Evolutionary conservation across 2,888 invertebrate genomes (phyloP).

Genomic region (Eupsilia transversa): DNA sequence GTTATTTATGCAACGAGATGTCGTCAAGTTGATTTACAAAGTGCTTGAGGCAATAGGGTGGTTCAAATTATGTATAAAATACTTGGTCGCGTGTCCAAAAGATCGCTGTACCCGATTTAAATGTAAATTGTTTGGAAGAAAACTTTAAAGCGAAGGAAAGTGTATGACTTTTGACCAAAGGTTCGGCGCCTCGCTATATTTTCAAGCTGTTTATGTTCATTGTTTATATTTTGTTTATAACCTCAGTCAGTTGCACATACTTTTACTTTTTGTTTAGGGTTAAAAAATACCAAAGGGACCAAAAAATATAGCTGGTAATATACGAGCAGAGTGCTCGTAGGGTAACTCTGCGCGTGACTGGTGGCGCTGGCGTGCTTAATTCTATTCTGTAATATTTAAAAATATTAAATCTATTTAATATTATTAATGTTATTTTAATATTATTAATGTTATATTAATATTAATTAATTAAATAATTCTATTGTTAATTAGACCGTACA

Average conservation of each 20-base stretch:
- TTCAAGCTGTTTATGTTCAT: constrained; percentile 27
- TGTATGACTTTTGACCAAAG: constrained; percentile 26
- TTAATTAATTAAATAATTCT: too few species aligned
- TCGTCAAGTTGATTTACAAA: constrained; percentile 66
- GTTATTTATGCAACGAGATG: constrained; percentile 64
- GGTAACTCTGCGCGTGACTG: too few species aligned
- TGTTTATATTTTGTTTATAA: constrained; percentile 21
- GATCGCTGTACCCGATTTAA: constrained; percentile 69
- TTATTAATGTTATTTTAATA: too few species aligned
- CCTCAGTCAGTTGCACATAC: background rate
- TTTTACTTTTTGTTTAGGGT: background rate
- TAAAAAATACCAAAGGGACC: background rate
- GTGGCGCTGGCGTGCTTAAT: too few species aligned
- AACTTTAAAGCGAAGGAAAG: constrained; percentile 38
- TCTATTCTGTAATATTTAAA: too few species aligned
- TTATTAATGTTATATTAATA: too few species aligned
- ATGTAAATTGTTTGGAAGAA: constrained; percentile 72
- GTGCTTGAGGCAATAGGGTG: constrained; percentile 58
- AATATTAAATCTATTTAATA: too few species aligned
- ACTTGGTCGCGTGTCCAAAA: constrained; percentile 57
- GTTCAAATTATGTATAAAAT: constrained; percentile 67
- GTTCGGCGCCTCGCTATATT: constrained; percentile 10
- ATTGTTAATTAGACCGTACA: too few species aligned
- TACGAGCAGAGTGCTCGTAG: too few species aligned
- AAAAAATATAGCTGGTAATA: background rate